Conservation (phyloP, 2,113 vertebrate genomes). For the Ciconia maguari region DNA sequence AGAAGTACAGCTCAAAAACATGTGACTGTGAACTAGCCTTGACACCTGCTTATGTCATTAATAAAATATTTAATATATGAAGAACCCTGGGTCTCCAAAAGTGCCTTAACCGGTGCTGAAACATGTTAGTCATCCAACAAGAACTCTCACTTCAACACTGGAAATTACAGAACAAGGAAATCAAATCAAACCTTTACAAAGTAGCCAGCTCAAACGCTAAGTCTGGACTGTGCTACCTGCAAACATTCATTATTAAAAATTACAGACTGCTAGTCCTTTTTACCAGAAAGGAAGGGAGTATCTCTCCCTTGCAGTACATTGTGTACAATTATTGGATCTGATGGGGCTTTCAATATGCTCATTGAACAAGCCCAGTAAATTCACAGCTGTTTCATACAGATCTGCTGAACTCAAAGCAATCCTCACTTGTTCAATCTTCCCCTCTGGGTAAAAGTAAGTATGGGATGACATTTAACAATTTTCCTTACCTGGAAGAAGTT, state of each 20-base stretch:
- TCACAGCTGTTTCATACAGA: background rate
- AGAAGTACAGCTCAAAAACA: background rate
- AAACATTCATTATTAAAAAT: background rate
- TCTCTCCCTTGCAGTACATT: background rate
- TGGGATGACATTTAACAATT: background rate
- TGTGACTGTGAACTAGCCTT: conserved; percentile 12
- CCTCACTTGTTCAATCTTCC: background rate
- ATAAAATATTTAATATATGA: conserved; percentile 37
- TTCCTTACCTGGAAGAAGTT: background rate
- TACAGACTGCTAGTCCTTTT: background rate
- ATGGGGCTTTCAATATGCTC: background rate
- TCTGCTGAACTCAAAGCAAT: background rate
- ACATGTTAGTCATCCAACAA: conserved; percentile 45
- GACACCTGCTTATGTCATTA: conserved; percentile 36
- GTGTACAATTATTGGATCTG: background rate
- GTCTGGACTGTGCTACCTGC: background rate
- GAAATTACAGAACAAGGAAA: conserved; percentile 35
- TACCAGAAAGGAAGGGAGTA: background rate
- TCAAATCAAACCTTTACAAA: conserved; percentile 1
- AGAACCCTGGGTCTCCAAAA: background rate
- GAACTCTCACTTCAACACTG: conserved; percentile 12
- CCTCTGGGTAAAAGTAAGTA: background rate
- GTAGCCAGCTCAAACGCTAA: background rate
- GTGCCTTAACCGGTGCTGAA: background rate
- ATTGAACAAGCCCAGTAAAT: background rate